Conservation (phyloP, 2,888 invertebrate genomes). For the Tachina lurida region DNA sequence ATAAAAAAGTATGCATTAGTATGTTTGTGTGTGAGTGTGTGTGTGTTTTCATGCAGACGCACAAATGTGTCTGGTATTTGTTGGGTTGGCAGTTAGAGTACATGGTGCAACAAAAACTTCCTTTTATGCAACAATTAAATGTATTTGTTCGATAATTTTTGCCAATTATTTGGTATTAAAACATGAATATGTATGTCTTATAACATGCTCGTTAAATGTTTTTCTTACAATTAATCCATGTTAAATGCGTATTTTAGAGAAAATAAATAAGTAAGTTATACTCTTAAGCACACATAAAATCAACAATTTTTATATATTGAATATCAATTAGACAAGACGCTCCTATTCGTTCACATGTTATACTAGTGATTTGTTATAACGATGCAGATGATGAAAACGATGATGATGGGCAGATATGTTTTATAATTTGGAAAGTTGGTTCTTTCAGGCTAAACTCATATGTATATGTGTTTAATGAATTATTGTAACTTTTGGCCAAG, state of each 20-base stretch:
- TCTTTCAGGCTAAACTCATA: slow-evolving; percentile 22
- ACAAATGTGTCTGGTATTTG: slow-evolving; percentile 62
- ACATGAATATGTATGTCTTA: slow-evolving; percentile 70
- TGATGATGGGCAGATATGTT: slow-evolving; percentile 25
- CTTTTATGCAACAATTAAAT: slow-evolving; percentile 72
- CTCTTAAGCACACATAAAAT: slow-evolving; percentile 13
- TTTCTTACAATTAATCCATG: slow-evolving; percentile 64
- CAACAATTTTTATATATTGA: slow-evolving; percentile 40
- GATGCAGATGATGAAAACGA: background rate
- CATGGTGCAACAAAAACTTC: slow-evolving; percentile 62
- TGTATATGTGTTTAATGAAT: slow-evolving; percentile 1
- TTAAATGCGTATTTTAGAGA: slow-evolving; percentile 38
- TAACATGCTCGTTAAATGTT: slow-evolving; percentile 71
- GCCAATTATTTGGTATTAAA: slow-evolving; percentile 72
- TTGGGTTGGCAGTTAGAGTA: slow-evolving; percentile 25
- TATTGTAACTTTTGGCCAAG: background rate
- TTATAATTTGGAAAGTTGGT: slow-evolving; percentile 18
- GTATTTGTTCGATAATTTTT: slow-evolving; percentile 72
- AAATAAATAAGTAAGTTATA: slow-evolving; percentile 8
- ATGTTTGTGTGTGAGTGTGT: background rate
- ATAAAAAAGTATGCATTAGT: no score
- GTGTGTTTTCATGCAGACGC: slow-evolving; percentile 16
- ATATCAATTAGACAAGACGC: slow-evolving; percentile 45
- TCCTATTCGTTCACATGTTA: slow-evolving; percentile 12
- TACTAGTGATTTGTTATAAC: background rate